A percentile compares a stretch with the other conserved stretches of the same genome.
phyloP scores from a whole-genome alignment of 2,797 vertebrate genomes.

The Chelidonichthys spinosus region DNA sequence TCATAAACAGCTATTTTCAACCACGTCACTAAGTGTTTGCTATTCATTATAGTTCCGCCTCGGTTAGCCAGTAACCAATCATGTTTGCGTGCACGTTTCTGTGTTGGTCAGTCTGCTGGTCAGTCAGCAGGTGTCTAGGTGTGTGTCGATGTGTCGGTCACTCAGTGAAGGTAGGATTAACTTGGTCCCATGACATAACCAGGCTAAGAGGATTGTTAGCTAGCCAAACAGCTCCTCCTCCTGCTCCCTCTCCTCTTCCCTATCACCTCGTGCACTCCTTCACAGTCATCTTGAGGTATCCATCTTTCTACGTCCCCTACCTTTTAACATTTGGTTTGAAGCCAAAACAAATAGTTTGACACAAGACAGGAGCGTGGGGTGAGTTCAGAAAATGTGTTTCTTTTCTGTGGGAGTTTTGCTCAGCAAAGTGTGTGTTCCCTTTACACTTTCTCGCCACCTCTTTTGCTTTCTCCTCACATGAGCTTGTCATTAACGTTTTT shows the following conservation, averaged over 20 bases:
- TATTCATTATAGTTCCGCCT: slow-evolving; percentile 37
- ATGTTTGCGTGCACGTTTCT: slow-evolving; percentile 31
- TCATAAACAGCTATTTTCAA: slow-evolving; percentile 61
- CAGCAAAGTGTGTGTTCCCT: background rate
- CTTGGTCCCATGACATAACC: slow-evolving; percentile 83
- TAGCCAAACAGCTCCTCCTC: slow-evolving; percentile 73
- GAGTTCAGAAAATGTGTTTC: slow-evolving; percentile 47
- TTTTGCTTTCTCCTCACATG: slow-evolving; percentile 12
- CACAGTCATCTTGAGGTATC: slow-evolving; percentile 47
- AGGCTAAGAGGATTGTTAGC: slow-evolving; percentile 82
- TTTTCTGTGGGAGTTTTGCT: slow-evolving; percentile 6
- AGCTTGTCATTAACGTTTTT: slow-evolving; percentile 24
- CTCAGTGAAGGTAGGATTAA: slow-evolving; percentile 81
- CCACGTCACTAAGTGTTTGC: background rate
- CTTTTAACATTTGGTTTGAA: slow-evolving; percentile 18
- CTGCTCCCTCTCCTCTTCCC: slow-evolving; percentile 51
- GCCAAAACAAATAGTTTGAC: slow-evolving; percentile 25
- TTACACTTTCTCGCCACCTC: slow-evolving; percentile 8
- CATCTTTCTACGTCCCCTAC: slow-evolving; percentile 28
- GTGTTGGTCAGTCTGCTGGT: slow-evolving; percentile 53
- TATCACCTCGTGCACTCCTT: slow-evolving; percentile 66
- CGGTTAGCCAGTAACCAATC: slow-evolving; percentile 24
- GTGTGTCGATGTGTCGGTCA: slow-evolving; percentile 56
- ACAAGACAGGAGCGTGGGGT: slow-evolving; percentile 43
- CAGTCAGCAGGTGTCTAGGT: slow-evolving; percentile 39